Conservation (phyloP, 1,140 invertebrate species). For the Grapholita molesta region DNA sequence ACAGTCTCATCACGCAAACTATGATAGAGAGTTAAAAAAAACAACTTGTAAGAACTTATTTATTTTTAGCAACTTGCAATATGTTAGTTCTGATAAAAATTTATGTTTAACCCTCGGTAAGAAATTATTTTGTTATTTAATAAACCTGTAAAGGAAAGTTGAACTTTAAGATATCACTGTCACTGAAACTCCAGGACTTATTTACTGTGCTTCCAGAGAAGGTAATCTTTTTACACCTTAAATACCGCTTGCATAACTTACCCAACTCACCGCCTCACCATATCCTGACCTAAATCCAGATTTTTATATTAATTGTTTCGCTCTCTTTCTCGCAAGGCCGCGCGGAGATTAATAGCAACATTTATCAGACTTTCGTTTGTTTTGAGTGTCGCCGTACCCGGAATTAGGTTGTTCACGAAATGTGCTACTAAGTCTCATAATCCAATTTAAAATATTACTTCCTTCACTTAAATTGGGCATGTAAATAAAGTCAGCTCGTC, state of each 20-base stretch:
- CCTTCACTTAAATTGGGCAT: slow-evolving; percentile 8
- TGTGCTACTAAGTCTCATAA: slow-evolving; percentile 47
- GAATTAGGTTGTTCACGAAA: slow-evolving; percentile 53
- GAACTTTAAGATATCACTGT: neutral
- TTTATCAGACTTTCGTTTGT: slow-evolving; percentile 64
- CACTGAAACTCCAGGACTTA: neutral
- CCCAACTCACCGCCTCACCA: slow-evolving; percentile 11
- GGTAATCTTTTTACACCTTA: slow-evolving; percentile 23
- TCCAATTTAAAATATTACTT: slow-evolving; percentile 53
- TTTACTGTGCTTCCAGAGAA: neutral
- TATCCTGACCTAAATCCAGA: slow-evolving; percentile 37
- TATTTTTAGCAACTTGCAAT: no score
- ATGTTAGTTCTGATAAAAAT: no score
- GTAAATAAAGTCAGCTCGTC: slow-evolving; percentile 2
- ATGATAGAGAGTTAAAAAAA: no score
- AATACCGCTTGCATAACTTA: slow-evolving; percentile 19
- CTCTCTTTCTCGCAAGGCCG: slow-evolving; percentile 2
- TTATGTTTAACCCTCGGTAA: no score
- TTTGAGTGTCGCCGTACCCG: slow-evolving; percentile 58
- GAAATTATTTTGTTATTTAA: no score
- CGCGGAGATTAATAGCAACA: slow-evolving; percentile 53
- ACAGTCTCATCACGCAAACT: no score
- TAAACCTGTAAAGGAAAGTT: neutral
- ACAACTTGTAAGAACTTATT: no score
- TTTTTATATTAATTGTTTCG: slow-evolving; percentile 42